phyloP scores from a whole-genome alignment of 30 jellyfish, hydroid and myxozoan species.

The Kudoa iwatai region DNA sequence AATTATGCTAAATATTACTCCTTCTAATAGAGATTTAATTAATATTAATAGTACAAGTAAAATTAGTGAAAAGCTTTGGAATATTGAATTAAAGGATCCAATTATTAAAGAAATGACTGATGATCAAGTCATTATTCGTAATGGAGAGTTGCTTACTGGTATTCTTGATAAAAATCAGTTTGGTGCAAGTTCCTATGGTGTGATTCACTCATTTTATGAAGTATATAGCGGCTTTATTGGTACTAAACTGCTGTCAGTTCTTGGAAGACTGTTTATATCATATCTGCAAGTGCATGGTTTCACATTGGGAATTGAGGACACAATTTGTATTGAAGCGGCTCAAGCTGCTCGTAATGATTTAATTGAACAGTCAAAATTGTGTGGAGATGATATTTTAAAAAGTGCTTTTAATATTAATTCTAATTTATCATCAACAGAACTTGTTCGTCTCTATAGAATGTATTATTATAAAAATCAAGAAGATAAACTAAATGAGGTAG shows the following conservation, averaged over 20 bases:
- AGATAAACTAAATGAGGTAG: constrained; percentile 25
- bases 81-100: not conserved
- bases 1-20: constrained; percentile 26
- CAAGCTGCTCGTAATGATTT: constrained; percentile 13
- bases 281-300: constrained; percentile 36
- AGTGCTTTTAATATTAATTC: constrained; percentile 4
- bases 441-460: not conserved
- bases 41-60: constrained; percentile 37
- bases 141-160: constrained; percentile 80
- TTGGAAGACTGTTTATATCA: constrained; percentile 47
- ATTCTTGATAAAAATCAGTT: constrained; percentile 54
- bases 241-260: constrained; percentile 29
- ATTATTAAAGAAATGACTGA: not conserved
- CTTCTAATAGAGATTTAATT: constrained; percentile 10
- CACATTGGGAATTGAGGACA: constrained; percentile 74
- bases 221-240: constrained; percentile 76
- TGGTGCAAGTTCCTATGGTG: constrained; percentile 81
- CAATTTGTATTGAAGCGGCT: constrained; percentile 26
- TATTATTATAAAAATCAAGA: not conserved
- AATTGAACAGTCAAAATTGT: constrained; percentile 23
- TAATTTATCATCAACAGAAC: not conserved
- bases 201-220: constrained; percentile 66
- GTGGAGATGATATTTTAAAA: constrained; percentile 63
- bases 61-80: constrained; percentile 28
- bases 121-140: constrained; percentile 31